Evolutionary conservation across 1,140 invertebrate species (phyloP).

Genomic region (Saccostrea cuccullata): DNA sequence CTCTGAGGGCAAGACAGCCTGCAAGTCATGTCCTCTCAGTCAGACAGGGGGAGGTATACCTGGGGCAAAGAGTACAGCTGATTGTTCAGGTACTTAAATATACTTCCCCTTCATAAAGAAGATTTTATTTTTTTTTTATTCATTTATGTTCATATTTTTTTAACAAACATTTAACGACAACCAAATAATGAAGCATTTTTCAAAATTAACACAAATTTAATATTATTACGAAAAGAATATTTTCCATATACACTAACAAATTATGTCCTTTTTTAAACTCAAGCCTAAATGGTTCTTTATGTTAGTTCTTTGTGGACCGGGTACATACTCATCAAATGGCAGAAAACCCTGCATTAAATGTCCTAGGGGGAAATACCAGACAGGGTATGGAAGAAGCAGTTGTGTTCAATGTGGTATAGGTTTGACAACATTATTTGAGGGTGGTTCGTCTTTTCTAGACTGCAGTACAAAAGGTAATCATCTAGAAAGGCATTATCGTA

Average conservation of each 20-base stretch:
- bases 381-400: conserved; percentile 83
- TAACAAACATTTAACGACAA: too few relatives aligned
- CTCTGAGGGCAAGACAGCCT: conserved; percentile 92
- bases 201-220: too few relatives aligned
- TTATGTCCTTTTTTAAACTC: too few relatives aligned
- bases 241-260: too few relatives aligned
- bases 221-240: too few relatives aligned
- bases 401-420: conserved; percentile 93
- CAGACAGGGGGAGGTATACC: conserved; percentile 83
- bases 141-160: too few relatives aligned
- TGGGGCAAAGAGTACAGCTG: conserved; percentile 87
- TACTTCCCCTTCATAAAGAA: neutral
- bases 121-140: too few relatives aligned
- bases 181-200: too few relatives aligned
- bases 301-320: conserved; percentile 91
- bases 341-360: conserved; percentile 91
- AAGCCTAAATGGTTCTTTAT: too few relatives aligned
- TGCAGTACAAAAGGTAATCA: conserved; percentile 80
- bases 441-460: conserved; percentile 90
- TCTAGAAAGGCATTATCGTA: too few relatives aligned
- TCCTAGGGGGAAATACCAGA: conserved; percentile 89
- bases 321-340: conserved; percentile 92
- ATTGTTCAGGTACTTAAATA: conserved; percentile 88
- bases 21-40: conserved; percentile 89
- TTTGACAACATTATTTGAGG: conserved; percentile 90